phyloP scores from a whole-genome alignment of 2,113 vertebrate species.

The Atractosteus spatula region DNA sequence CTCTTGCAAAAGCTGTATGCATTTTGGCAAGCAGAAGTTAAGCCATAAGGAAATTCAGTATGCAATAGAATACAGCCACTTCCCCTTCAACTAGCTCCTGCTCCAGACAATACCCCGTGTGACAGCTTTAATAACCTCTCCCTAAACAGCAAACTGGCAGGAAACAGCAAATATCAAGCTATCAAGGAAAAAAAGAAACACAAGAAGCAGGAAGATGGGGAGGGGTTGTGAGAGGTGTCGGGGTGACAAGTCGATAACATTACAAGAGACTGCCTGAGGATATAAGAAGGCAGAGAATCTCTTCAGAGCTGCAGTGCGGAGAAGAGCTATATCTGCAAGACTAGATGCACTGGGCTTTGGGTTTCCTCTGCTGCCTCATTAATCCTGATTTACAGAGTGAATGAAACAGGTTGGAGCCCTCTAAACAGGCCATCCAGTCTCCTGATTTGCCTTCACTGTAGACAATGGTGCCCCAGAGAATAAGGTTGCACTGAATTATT shows the following conservation, averaged over 20 bases:
- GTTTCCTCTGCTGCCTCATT: slow-evolving; percentile 78
- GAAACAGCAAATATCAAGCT: not conserved
- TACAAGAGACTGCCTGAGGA: slow-evolving; percentile 44
- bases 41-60: not conserved
- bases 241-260: slow-evolving; percentile 27
- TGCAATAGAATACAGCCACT: not conserved
- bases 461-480: slow-evolving; percentile 81
- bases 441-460: slow-evolving; percentile 75
- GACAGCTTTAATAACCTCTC: not conserved
- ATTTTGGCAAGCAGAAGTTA: no score
- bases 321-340: slow-evolving; percentile 35
- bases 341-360: slow-evolving; percentile 49
- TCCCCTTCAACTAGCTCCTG: not conserved
- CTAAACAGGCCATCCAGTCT: slow-evolving; percentile 63
- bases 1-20: no score
- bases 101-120: not conserved
- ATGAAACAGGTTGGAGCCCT: slow-evolving; percentile 74
- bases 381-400: slow-evolving; percentile 85
- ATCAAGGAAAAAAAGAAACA: not conserved
- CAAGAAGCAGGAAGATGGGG: slow-evolving; percentile 3
- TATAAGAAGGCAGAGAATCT: not conserved
- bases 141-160: not conserved
- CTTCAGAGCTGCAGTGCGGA: slow-evolving; percentile 25
- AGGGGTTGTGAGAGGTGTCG: slow-evolving; percentile 11
- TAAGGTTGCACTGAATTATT: slow-evolving; percentile 77